A percentile compares a stretch with the other conserved stretches of the same genome.
These are phyloP conservation scores for Spisula subtruncata DNA, from an alignment of 2,888 invertebrate species.

Conservation along the genomic window DNA sequence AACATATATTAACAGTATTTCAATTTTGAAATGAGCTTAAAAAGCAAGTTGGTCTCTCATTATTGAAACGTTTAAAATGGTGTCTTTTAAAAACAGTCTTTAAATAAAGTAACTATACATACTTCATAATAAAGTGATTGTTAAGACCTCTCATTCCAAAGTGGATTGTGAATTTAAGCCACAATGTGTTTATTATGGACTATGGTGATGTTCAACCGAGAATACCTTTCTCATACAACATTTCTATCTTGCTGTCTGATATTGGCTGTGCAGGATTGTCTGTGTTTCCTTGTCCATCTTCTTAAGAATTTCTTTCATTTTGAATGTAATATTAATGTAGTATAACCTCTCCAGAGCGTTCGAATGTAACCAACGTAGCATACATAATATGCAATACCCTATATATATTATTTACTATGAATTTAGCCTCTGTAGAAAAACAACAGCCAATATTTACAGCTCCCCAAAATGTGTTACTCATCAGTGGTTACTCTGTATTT, in stretches of 20 bases:
- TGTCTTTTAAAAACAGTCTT: no score
- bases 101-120: neutral
- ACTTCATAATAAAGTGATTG: slow-evolving; percentile 15
- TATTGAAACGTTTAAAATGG: no score
- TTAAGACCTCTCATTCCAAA: slow-evolving; percentile 38
- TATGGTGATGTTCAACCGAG: neutral
- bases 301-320: slow-evolving; percentile 17
- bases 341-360: neutral
- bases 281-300: slow-evolving; percentile 37
- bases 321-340: neutral
- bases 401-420: no score
- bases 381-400: no score
- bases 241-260: slow-evolving; percentile 15
- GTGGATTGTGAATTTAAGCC: slow-evolving; percentile 29
- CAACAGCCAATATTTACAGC: no score
- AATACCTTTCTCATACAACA: slow-evolving; percentile 21
- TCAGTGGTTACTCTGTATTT: no score
- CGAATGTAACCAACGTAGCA: no score
- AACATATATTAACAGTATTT: no score
- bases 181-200: slow-evolving; percentile 33
- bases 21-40: no score
- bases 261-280: slow-evolving; percentile 32
- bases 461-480: no score
- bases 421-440: no score
- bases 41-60: no score